Base-by-base conservation (phyloP, 2,888 invertebrate genomes). In the Metacarcinus magister region DNA sequence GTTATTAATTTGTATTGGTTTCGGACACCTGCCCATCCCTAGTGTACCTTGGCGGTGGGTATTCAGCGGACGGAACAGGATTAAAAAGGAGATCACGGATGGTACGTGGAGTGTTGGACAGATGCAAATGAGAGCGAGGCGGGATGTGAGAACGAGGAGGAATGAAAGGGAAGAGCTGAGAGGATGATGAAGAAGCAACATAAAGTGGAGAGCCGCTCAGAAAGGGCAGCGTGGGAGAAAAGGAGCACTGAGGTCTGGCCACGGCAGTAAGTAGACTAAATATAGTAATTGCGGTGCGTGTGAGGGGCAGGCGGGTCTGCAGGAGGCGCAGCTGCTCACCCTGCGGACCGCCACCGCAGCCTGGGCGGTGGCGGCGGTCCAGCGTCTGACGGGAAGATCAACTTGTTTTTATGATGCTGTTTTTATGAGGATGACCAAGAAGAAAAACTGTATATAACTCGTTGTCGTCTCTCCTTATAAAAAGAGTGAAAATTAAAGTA, bases 261-360 rank as follows among this genome's bases (percentile, higher is more conserved):
- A 87, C 87, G 39, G 32, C 87, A 87, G 87, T 87, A 87, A 87
- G 87, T 87, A 87, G 87, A 87, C 87, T 87, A 87, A 87, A 87
- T 87, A 87, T 87, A 87, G 87, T 87, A 87, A 87, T 87, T 87
- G 87, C 87, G 39, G 87, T 87, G 87, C 87, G 87, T 87, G 87
- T 87, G 87, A 87, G 87, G 75, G 87, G 87, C 87, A 39, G 87
- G 39, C 39, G 87, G 87, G 87, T 19, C 39, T 87, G 87, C 87
- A 87, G 87, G 87, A 87, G 87, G 39, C 39, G 87, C 87, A 87
- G 87, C 87, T 87, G 87, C 87, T 32, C 32, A 39, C 87, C 87
- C 87, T 87, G 87, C 87, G 13, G 87, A 32, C 32, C 39, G 10
- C 87, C 87, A n/a, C 87, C 39, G 87, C 87, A 32, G 39, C 87